Base-by-base conservation (phyloP, 1,140 invertebrate genomes). In the Drosophila busckii region DNA sequence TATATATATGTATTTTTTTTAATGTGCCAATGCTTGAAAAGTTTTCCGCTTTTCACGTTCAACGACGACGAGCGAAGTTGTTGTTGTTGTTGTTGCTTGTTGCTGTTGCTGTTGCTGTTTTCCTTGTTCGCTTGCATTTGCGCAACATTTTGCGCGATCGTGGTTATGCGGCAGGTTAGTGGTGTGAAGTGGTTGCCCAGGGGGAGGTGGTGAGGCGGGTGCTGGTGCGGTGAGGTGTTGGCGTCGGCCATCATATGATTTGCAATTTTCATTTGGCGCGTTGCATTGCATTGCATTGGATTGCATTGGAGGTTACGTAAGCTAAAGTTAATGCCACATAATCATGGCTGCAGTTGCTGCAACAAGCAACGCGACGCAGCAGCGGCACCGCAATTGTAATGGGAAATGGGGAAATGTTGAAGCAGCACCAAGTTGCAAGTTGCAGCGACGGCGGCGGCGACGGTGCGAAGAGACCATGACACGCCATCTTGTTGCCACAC, bases 41-140 rank as follows among this genome's bases (percentile, higher is more conserved):
- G 44, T 84, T 86, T 86, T 86, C 84, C 84, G 84, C 84, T 86
- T 86, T 86, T 86, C 84, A 86, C 84, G 84, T 86, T 86, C 84
- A 86, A 86, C 84, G 83, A 84, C 84, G 84, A 85, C 75, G 84
- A 86, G 85, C 84, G 78, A 58, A 69, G 73, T 83, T 70, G 62
- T 54, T 68, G 56, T 69, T 69, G 55, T 20, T 31, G 26, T 41
- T 12, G 10, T 32, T 45, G 12, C 26, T 66, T 50, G 46, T 56
- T 59, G 40, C 40, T 34, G 23, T 46, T 58, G 34, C 15, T 59
- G 52, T 44, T 68, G 42, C 58, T 70, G 70, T 83, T 78, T 71
- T 73, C 75, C 66, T 78, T 62, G 61, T 78, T 78, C 31, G 70
- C 40, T 61, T 62, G 50, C 62, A 60, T 80, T 78, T 78, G 68